Conservation (phyloP, 2,888 invertebrate species). For the Heliothis peltigera region DNA sequence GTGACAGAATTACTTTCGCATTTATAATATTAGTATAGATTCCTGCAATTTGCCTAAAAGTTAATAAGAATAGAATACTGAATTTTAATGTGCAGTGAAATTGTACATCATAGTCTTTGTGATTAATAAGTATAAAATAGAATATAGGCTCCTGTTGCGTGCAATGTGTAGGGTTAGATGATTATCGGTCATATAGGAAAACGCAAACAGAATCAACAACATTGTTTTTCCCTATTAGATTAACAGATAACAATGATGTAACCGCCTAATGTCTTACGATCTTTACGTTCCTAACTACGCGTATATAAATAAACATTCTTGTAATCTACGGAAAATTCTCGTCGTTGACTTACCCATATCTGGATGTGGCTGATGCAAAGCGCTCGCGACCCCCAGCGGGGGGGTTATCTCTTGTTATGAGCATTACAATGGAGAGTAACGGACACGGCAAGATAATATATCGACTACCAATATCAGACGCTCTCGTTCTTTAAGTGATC, state of each 20-base stretch:
- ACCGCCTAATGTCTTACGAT: constrained; percentile 34
- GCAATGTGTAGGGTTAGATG: not conserved
- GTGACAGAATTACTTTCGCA: too few species aligned
- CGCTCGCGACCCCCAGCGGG: constrained; percentile 74
- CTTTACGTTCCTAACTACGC: constrained; percentile 10
- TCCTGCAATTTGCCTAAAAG: too few species aligned
- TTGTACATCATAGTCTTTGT: too few species aligned
- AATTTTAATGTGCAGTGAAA: too few species aligned
- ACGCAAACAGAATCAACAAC: not conserved
- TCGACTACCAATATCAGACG: constrained; percentile 29
- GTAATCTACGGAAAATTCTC: constrained; percentile 52
- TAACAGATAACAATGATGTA: constrained; percentile 39
- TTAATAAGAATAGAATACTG: too few species aligned
- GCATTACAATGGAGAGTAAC: constrained; percentile 69
- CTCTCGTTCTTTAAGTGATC: constrained; percentile 36
- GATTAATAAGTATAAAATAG: too few species aligned
- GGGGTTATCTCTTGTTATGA: constrained; percentile 79
- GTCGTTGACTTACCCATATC: constrained; percentile 59
- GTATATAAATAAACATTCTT: constrained; percentile 30
- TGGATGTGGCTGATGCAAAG: constrained; percentile 78
- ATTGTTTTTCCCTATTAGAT: constrained; percentile 1
- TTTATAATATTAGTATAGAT: too few species aligned
- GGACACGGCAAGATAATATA: constrained; percentile 65
- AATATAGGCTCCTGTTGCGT: too few species aligned
- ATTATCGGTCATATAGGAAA: not conserved